A percentile compares a stretch with the other conserved stretches of the same genome.
phyloP scores from a whole-genome alignment of 2,797 vertebrate species.

The Trachurus trachurus region DNA sequence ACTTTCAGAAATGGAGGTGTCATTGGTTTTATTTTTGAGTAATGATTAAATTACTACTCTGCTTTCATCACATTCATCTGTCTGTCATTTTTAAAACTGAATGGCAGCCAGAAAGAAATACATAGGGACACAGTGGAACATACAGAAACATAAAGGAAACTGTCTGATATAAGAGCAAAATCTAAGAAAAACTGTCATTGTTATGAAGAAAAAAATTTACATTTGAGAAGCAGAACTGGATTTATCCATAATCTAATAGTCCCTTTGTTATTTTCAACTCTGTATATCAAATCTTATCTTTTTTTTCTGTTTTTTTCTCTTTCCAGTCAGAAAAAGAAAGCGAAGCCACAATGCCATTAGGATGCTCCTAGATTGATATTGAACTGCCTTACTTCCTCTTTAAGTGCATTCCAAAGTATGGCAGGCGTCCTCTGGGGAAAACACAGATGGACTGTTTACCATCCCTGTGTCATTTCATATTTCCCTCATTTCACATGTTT shows the following conservation, averaged over 20 bases:
- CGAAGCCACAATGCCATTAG: slow-evolving; percentile 68
- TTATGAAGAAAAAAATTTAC: slow-evolving; percentile 17
- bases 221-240: slow-evolving; percentile 22
- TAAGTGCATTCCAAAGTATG: slow-evolving; percentile 84
- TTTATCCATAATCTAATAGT: slow-evolving; percentile 65
- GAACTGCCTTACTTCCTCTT: slow-evolving; percentile 76
- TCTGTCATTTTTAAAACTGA: not conserved
- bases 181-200: not conserved
- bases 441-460: slow-evolving; percentile 84
- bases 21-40: not conserved
- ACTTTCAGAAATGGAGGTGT: not conserved
- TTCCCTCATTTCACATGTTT: slow-evolving; percentile 80
- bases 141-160: not conserved
- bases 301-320: slow-evolving; percentile 22
- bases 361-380: slow-evolving; percentile 78
- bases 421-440: slow-evolving; percentile 79
- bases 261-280: slow-evolving; percentile 69
- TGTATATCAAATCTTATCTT: slow-evolving; percentile 50
- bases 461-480: slow-evolving; percentile 81
- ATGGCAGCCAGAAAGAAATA: not conserved
- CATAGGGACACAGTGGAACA: not conserved
- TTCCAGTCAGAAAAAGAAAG: slow-evolving; percentile 29
- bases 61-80: slow-evolving; percentile 19
- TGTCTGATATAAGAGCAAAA: not conserved
- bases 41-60: slow-evolving; percentile 4